Evolutionary conservation across 2,797 vertebrate genomes (phyloP), one percentile per base, ranked within the genome.

Genomic region (Oophaga sylvatica): DNA sequence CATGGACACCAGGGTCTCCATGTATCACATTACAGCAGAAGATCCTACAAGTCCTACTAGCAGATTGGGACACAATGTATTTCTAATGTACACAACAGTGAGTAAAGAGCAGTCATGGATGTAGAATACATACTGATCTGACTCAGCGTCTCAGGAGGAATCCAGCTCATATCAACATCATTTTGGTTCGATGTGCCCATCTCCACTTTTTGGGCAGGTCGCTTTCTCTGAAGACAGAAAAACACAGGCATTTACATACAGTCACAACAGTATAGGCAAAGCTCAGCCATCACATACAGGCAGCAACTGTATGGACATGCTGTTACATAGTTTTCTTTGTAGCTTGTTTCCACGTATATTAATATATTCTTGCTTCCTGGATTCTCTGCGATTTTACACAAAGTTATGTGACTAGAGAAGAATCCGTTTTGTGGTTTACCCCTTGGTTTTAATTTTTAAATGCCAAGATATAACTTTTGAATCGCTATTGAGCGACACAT

Each of bases 161-260:
- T 99, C 98, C 98, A 99, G 93, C 98, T 99, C 96, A 99, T 96
- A 89, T 99, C 98, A 1, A 99, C 98, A 81, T 99, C 97, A 0
- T 97, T 98, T 93, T 98, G 97, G 93, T 95, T 98, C 0, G 98
- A 96, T 0, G 98, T 99, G 81, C 98, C 98, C 95, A 97, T 99
- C 91, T 99, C 98, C 77, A 99, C 97, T 91, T 99, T 99, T 3
- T 96, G 94, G 63, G 96, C 94, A 0, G 98, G 97, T 91, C 98
- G 96, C 92, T 98, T 93, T 92, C 98, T 96, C 98, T 99, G 92
- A 5, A 80, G 29, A 45, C 17, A 53, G 13, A 15, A 84, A 70
- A 88, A 4, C 22, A 56, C 22, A 77, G 53, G 22, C 10, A n/a
- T 76, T 48, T 48, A 77, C 20, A n/a, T 77, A 26, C 73, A 53